These are phyloP conservation scores for Philypnodon macrostomus DNA, from an alignment of 2,797 vertebrate genomes.

Conservation along the genomic window DNA sequence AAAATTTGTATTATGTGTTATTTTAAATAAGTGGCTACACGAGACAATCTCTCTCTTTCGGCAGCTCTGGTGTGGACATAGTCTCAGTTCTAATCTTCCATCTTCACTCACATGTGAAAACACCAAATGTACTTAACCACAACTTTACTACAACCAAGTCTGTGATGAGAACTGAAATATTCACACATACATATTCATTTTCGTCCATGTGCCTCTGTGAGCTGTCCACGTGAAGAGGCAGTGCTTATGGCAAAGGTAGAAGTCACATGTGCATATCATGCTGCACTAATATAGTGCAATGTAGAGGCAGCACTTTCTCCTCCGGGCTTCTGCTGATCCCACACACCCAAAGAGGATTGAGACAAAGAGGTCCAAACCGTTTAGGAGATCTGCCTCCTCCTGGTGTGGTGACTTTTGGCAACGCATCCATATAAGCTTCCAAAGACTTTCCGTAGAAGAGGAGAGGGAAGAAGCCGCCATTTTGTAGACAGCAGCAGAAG, in stretches of 20 bases:
- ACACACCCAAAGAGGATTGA: conserved; percentile 71
- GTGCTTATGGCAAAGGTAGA: conserved; percentile 90
- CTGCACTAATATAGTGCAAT: conserved; percentile 99
- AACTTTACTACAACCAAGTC: conserved; percentile 69
- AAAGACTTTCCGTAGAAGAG: conserved; percentile 62
- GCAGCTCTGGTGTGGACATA: conserved; percentile 6
- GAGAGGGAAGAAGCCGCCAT: conserved; percentile 43
- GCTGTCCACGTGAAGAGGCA: conserved; percentile 75
- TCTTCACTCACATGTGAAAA: conserved; percentile 69
- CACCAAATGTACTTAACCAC: conserved; percentile 64
- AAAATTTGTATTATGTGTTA: too few species aligned
- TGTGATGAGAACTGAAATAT: conserved; percentile 69
- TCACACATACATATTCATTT: conserved; percentile 63
- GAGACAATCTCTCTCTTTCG: too few species aligned
- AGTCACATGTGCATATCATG: conserved; percentile 92
- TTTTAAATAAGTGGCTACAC: too few species aligned
- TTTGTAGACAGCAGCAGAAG: conserved; percentile 31
- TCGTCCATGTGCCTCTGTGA: conserved; percentile 9
- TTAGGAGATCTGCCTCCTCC: conserved; percentile 60
- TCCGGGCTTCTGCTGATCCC: conserved; percentile 70
- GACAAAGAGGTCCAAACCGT: conserved; percentile 63
- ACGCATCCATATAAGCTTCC: conserved; percentile 65
- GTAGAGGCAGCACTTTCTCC: conserved; percentile 81
- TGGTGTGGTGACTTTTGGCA: conserved; percentile 75
- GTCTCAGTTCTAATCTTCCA: conserved; percentile 14